phyloP scores from a whole-genome alignment of 2,797 vertebrate species.

The Linurgus olivaceus region DNA sequence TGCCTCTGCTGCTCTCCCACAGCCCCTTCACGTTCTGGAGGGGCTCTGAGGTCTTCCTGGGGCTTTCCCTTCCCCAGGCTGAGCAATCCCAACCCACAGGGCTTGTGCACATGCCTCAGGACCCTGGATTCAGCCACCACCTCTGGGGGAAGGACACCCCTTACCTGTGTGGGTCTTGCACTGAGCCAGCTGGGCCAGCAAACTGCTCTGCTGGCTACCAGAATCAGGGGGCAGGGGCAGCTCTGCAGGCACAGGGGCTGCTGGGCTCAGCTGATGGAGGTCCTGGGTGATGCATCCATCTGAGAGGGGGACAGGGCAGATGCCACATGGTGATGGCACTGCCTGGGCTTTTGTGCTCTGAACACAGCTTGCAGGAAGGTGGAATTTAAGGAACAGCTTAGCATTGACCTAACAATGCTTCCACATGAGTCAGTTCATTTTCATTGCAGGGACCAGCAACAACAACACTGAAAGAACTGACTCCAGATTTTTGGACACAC shows the following conservation, averaged over 20 bases:
- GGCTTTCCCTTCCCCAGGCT: background rate
- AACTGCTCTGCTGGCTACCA: background rate
- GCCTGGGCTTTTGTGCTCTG: background rate
- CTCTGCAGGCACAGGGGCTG: background rate
- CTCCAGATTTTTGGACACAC: background rate
- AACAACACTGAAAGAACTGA: rapidly evolving
- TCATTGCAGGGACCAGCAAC: background rate
- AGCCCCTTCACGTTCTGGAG: background rate
- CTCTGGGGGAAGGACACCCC: background rate
- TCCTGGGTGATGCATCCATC: background rate
- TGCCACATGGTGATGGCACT: rapidly evolving
- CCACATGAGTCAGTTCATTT: background rate
- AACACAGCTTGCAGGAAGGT: background rate
- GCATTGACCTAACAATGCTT: rapidly evolving
- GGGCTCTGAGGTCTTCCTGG: no score
- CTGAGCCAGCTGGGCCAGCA: background rate
- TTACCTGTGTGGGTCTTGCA: rapidly evolving
- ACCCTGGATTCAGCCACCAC: background rate
- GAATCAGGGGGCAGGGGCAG: background rate
- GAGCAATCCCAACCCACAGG: background rate
- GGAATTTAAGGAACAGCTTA: background rate
- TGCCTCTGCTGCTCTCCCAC: background rate
- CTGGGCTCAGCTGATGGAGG: background rate
- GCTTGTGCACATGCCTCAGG: rapidly evolving
- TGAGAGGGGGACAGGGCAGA: rapidly evolving